Evolutionary conservation across 2,797 vertebrate genomes (phyloP).

Genomic region (Neosalanx taihuensis): DNA sequence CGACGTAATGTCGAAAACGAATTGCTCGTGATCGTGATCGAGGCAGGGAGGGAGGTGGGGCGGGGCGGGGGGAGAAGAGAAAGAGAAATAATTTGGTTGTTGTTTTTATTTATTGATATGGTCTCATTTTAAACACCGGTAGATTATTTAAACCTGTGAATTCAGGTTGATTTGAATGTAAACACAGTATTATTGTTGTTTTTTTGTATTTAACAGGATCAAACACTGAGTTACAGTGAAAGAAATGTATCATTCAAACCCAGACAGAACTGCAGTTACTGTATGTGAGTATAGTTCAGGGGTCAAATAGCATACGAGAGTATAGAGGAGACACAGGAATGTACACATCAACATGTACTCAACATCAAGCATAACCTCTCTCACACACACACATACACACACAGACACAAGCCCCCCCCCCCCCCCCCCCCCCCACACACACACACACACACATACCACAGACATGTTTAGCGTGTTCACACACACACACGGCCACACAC

Average conservation of each 20-base stretch:
- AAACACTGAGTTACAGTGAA: constrained; percentile 77
- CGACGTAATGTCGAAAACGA: constrained; percentile 59
- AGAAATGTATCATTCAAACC: constrained; percentile 71
- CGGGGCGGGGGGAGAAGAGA: neutral
- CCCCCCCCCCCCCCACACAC: constrained; percentile 58
- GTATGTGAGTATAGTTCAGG: constrained; percentile 70
- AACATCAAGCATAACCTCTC: constrained; percentile 54
- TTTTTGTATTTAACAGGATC: constrained; percentile 78
- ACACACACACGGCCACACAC: constrained; percentile 60
- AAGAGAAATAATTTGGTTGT: constrained; percentile 65
- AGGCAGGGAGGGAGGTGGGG: constrained; percentile 33
- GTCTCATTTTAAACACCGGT: constrained; percentile 73
- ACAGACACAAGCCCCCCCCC: neutral
- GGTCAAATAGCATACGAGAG: constrained; percentile 74
- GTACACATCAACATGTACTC: constrained; percentile 57
- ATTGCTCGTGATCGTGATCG: constrained; percentile 67
- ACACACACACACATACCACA: constrained; percentile 62
- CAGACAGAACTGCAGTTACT: constrained; percentile 70
- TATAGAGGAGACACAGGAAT: constrained; percentile 77
- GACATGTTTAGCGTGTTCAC: constrained; percentile 57
- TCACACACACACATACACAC: constrained; percentile 29
- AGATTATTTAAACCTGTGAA: constrained; percentile 77
- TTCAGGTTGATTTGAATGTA: constrained; percentile 82
- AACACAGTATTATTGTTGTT: constrained; percentile 73
- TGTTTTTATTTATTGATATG: constrained; percentile 74